These are phyloP conservation scores for Periphyllus acericola DNA, from an alignment of 2,888 invertebrate genomes.

Conservation along the genomic window DNA sequence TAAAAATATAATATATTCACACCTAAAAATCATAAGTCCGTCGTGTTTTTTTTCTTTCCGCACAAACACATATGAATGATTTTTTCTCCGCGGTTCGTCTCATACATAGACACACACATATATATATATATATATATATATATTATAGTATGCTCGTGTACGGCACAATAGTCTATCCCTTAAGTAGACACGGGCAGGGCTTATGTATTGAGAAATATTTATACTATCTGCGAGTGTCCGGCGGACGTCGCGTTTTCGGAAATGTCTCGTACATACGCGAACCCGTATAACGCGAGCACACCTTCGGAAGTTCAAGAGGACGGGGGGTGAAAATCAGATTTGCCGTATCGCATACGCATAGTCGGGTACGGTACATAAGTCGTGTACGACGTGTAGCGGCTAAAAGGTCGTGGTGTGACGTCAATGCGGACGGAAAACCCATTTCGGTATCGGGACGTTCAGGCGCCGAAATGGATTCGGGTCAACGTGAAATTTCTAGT, in stretches of 20 bases:
- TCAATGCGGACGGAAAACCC: constrained; percentile 44
- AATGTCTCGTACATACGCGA: background rate
- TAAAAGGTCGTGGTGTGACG: constrained; percentile 38
- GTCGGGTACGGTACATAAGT: background rate
- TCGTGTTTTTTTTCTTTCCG: background rate
- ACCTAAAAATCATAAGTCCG: background rate
- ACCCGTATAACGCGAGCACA: background rate
- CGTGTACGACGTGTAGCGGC: background rate
- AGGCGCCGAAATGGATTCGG: constrained; percentile 43
- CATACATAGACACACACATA: too few species aligned
- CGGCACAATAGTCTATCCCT: background rate
- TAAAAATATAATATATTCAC: background rate
- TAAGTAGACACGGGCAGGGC: background rate
- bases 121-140: too few species aligned
- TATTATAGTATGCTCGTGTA: too few species aligned
- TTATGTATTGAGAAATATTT: background rate
- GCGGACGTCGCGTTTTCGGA: background rate
- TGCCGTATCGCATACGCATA: background rate
- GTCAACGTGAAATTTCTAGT: constrained; percentile 29
- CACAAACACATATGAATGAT: background rate
- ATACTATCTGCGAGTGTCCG: background rate
- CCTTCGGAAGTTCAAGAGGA: background rate
- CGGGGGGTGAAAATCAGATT: constrained; percentile 5
- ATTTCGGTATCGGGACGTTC: constrained; percentile 53
- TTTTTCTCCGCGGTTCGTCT: too few species aligned